phyloP scores from a whole-genome alignment of 2,888 invertebrate genomes.

The Drosophila neotestacea region DNA sequence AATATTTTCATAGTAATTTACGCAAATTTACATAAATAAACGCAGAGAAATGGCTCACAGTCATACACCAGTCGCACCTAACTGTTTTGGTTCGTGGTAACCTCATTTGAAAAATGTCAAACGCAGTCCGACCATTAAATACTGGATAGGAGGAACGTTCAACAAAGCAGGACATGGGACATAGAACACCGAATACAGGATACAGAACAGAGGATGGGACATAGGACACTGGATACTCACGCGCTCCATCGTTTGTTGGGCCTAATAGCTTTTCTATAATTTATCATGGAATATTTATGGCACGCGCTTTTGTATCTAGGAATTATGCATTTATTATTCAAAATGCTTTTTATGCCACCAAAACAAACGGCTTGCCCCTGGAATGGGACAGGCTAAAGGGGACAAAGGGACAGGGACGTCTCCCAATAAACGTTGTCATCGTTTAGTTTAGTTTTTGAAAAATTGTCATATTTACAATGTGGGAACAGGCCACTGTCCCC shows the following conservation, averaged over 20 bases:
- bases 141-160: conserved; percentile 14
- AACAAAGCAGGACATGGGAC: conserved; percentile 17
- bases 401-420: too few relatives aligned
- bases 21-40: conserved; percentile 80
- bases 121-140: conserved; percentile 62
- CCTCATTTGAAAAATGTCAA: conserved; percentile 81
- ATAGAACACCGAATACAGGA: conserved; percentile 1
- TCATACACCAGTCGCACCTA: conserved; percentile 12
- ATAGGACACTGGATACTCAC: conserved; percentile 14
- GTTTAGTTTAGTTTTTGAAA: conserved; percentile 63
- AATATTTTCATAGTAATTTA: conserved; percentile 75
- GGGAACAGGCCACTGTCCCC: conserved; percentile 3
- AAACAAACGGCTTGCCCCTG: conserved; percentile 32
- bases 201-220: conserved; percentile 1
- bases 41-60: conserved; percentile 18
- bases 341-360: conserved; percentile 61
- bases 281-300: conserved; percentile 78
- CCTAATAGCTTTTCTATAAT: conserved; percentile 82
- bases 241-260: conserved; percentile 65
- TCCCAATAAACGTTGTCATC: conserved; percentile 66
- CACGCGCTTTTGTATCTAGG: conserved; percentile 75
- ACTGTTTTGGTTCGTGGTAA: conserved; percentile 53
- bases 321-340: conserved; percentile 80
- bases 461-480: conserved; percentile 61
- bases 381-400: background rate